Conservation (phyloP, 2,797 vertebrate species). For the Myotis myotis region DNA sequence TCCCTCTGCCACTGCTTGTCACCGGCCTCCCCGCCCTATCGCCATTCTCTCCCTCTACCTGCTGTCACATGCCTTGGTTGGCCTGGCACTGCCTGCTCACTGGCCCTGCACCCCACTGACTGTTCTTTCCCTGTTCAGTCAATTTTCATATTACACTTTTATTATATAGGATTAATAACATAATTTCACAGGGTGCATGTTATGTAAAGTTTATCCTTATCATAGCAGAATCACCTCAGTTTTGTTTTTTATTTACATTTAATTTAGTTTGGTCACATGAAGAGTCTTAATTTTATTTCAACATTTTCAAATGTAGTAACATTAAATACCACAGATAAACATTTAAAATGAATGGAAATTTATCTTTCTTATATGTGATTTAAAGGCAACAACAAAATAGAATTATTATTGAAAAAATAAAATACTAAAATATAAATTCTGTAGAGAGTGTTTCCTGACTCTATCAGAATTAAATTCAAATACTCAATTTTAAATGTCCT, state of each 20-base stretch:
- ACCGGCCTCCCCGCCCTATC: fast-evolving
- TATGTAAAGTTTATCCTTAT: slow-evolving; percentile 45
- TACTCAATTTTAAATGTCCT: slow-evolving; percentile 26
- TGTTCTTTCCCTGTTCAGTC: too few relatives aligned
- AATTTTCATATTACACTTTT: too few relatives aligned
- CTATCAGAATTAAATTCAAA: not conserved
- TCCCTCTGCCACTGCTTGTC: too few relatives aligned
- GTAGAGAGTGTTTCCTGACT: not conserved
- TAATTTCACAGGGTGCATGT: slow-evolving; percentile 27
- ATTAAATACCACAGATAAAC: not conserved
- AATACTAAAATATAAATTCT: not conserved
- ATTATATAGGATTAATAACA: too few relatives aligned
- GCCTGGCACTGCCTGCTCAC: too few relatives aligned
- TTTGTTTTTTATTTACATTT: slow-evolving; percentile 39
- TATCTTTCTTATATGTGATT: slow-evolving; percentile 21
- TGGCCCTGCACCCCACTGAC: too few relatives aligned
- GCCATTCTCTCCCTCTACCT: too few relatives aligned
- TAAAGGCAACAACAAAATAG: slow-evolving; percentile 7
- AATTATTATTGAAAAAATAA: not conserved
- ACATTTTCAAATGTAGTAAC: slow-evolving; percentile 58
- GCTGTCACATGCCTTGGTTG: too few relatives aligned
- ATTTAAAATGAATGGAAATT: slow-evolving; percentile 23
- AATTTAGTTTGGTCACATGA: slow-evolving; percentile 36
- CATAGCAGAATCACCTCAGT: slow-evolving; percentile 51
- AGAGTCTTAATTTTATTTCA: not conserved